phyloP scores from a whole-genome alignment of 1,140 invertebrate genomes.

The Drosophila bocki region DNA sequence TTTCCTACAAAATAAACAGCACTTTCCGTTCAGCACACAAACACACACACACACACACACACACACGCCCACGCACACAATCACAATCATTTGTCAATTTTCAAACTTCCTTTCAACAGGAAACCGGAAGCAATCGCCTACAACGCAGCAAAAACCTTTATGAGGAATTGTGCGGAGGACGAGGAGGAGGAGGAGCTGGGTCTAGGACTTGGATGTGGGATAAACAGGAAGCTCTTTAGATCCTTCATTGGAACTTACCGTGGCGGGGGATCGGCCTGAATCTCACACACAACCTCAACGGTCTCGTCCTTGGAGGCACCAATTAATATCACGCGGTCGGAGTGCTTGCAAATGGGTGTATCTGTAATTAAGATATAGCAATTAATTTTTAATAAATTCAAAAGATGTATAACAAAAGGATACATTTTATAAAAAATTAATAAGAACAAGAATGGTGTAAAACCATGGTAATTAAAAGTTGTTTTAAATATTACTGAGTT shows the following conservation, averaged over 20 bases:
- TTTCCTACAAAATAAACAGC: constrained; percentile 74
- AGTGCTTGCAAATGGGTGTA: constrained; percentile 91
- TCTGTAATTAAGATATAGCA: constrained; percentile 86
- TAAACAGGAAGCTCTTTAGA: constrained; percentile 9
- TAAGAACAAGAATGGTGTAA: background rate
- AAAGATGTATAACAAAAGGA: background rate
- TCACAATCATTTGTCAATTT: constrained; percentile 81
- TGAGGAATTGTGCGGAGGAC: background rate
- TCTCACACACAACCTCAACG: constrained; percentile 93
- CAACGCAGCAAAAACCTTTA: constrained; percentile 51
- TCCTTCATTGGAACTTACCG: constrained; percentile 78
- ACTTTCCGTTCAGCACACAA: constrained; percentile 57
- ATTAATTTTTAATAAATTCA: background rate
- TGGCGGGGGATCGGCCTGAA: constrained; percentile 94
- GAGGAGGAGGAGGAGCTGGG: background rate
- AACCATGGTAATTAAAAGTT: background rate
- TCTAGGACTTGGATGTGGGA: background rate
- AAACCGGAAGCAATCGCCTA: constrained; percentile 81
- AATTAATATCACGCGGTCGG: constrained; percentile 91
- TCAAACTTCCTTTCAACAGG: constrained; percentile 78
- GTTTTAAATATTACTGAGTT: background rate
- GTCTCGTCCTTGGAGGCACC: constrained; percentile 93
- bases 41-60: constrained; percentile 29
- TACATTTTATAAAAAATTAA: background rate
- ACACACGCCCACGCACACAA: constrained; percentile 42